Conservation (phyloP, 1,140 invertebrate species). For the Drosophila jambulina region DNA sequence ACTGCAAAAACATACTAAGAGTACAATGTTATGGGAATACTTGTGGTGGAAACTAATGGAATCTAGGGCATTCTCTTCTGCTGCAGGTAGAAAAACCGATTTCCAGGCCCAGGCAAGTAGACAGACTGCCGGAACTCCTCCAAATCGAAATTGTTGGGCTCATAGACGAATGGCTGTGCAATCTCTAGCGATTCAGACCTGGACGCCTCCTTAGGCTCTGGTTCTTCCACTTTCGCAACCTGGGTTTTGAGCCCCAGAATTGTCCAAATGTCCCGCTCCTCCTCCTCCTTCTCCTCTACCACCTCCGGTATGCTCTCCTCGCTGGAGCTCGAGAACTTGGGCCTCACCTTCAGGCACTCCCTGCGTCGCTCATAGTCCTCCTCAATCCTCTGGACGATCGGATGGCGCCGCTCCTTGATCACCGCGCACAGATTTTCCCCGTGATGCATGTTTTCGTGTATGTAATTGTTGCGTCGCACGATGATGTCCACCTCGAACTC, state of each 20-base stretch:
- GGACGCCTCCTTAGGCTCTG: neutral
- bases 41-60: neutral
- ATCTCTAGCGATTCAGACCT: neutral
- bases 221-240: neutral
- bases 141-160: constrained; percentile 54
- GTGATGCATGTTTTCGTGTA: constrained; percentile 12
- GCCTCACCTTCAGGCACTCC: constrained; percentile 6
- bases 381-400: constrained; percentile 40
- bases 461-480: constrained; percentile 66
- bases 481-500: constrained; percentile 67
- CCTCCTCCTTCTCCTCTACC: constrained; percentile 17
- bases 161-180: constrained; percentile 28
- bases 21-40: constrained; percentile 25
- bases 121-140: constrained; percentile 54
- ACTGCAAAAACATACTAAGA: constrained; percentile 24
- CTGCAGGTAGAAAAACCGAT: constrained; percentile 69
- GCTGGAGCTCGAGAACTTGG: neutral
- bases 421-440: constrained; percentile 17
- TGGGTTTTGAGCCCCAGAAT: constrained; percentile 9
- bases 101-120: constrained; percentile 51
- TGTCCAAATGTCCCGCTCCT: constrained; percentile 66
- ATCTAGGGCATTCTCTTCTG: constrained; percentile 13
- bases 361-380: neutral
- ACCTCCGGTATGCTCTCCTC: neutral
- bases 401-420: constrained; percentile 32